Conservation (phyloP, 2,113 vertebrate species). For the Sorex araneus region DNA sequence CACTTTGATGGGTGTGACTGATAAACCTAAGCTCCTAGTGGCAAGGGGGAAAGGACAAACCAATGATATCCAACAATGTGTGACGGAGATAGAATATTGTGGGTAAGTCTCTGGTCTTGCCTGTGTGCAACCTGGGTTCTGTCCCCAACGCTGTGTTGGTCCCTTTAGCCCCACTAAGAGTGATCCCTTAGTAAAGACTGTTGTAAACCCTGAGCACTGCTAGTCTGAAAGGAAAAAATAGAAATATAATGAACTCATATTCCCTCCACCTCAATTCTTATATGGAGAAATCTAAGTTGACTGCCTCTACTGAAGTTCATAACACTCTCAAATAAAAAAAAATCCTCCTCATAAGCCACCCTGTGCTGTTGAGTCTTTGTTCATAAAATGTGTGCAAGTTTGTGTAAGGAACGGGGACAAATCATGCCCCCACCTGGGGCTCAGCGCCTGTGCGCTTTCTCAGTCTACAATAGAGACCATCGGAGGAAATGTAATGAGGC, state of each 20-base stretch:
- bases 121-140: no score
- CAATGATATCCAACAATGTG: no score
- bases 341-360: not conserved
- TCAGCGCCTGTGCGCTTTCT: not conserved
- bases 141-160: no score
- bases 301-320: not conserved
- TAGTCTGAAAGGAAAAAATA: no score
- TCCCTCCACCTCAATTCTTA: not conserved
- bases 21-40: no score
- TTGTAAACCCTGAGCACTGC: no score
- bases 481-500: not conserved
- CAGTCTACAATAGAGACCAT: not conserved
- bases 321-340: not conserved
- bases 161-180: no score
- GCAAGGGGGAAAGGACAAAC: no score
- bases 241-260: not conserved
- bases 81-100: no score
- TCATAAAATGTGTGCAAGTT: not conserved
- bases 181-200: no score
- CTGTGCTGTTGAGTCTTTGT: not conserved
- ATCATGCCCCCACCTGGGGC: not conserved
- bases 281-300: not conserved
- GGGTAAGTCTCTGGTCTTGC: no score
- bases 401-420: not conserved
- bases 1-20: no score